These are phyloP conservation scores for Syngnathus typhle DNA, from an alignment of 2,113 vertebrate species.

Conservation along the genomic window DNA sequence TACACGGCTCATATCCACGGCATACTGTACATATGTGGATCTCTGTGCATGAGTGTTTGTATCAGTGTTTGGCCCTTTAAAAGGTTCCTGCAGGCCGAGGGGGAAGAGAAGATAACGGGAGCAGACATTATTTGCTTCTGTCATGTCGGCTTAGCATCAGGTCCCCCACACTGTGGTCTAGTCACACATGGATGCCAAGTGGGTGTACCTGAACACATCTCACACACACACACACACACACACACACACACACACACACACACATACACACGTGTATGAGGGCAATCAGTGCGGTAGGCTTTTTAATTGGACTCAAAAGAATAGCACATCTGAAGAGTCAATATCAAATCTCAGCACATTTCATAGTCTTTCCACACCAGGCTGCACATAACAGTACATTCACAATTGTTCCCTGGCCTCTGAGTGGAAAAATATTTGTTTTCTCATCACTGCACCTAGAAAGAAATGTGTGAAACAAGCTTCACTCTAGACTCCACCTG, in stretches of 20 bases:
- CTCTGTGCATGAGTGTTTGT: no score
- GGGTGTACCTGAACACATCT: no score
- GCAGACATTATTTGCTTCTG: no score
- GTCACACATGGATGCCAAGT: no score
- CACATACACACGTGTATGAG: not conserved
- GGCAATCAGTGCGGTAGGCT: not conserved
- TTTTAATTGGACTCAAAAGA: slow-evolving; percentile 16
- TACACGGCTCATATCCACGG: no score
- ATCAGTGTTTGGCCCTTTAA: no score
- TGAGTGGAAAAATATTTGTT: slow-evolving; percentile 4
- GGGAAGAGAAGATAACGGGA: no score
- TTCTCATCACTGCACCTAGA: not conserved
- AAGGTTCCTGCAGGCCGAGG: no score
- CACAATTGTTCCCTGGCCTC: not conserved
- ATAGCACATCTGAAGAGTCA: not conserved
- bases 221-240: no score
- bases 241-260: not conserved
- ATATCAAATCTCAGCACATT: slow-evolving; percentile 24
- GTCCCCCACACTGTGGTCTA: no score
- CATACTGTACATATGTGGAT: no score
- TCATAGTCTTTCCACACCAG: slow-evolving; percentile 1
- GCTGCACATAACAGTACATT: slow-evolving; percentile 12
- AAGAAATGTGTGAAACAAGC: not conserved
- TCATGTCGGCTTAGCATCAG: no score
- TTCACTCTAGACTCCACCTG: not conserved